These are phyloP conservation scores for Byasa hedistus DNA, from an alignment of 2,888 invertebrate species.

Conservation along the genomic window DNA sequence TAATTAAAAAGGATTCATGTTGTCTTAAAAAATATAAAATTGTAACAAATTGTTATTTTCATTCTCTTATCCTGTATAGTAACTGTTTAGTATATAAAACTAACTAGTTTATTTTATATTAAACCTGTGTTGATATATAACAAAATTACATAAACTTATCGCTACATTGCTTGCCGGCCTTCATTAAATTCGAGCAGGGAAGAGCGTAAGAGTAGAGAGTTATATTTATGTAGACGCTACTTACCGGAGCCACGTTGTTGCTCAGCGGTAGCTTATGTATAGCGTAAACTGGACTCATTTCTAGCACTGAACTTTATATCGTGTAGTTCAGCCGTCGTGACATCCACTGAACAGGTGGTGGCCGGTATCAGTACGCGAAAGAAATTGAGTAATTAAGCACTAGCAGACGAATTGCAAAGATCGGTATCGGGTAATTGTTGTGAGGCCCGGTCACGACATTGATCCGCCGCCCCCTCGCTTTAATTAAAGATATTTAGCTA, in stretches of 20 bases:
- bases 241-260: constrained; percentile 58
- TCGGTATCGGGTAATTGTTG: constrained; percentile 71
- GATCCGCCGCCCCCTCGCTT: constrained; percentile 51
- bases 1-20: no score
- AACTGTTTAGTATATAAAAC: no score
- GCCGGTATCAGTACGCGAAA: constrained; percentile 23
- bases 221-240: constrained; percentile 34
- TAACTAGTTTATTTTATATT: no score
- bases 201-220: no score
- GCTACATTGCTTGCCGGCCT: no score
- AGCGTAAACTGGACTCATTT: constrained; percentile 63
- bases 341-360: constrained; percentile 37
- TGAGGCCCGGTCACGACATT: constrained; percentile 63
- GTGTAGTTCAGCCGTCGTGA: constrained; percentile 23
- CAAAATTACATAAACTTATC: no score
- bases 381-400: background rate
- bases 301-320: constrained; percentile 12
- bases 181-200: no score
- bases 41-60: no score
- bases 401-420: background rate
- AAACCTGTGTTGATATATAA: no score
- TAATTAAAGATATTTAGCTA: constrained; percentile 66
- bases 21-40: no score
- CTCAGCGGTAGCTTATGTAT: constrained; percentile 55
- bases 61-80: no score